Percentiles rank a stretch among this genome's conserved stretches.
These are phyloP conservation scores for Heloderma charlesbogerti DNA, from an alignment of 2,113 vertebrate genomes.

Conservation along the genomic window DNA sequence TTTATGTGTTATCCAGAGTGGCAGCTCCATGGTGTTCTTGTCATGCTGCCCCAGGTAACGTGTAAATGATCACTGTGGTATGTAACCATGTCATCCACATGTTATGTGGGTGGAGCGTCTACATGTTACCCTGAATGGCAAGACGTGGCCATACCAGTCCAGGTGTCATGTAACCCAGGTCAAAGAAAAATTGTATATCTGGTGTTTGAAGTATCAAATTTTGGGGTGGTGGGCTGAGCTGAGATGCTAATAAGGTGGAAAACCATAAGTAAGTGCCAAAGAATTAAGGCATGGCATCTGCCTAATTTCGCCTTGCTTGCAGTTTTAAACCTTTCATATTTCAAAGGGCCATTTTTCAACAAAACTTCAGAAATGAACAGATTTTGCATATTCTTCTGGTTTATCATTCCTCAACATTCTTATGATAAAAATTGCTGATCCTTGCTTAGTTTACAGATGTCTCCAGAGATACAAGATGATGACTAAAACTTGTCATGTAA, in stretches of 20 bases:
- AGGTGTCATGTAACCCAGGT: not conserved
- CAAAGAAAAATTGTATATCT: not conserved
- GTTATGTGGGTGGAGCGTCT: not conserved
- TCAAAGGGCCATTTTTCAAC: not conserved
- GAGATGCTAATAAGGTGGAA: not conserved
- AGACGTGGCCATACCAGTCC: not conserved
- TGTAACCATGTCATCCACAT: not conserved
- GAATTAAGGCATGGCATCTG: not conserved
- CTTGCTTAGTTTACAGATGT: slow-evolving; percentile 55
- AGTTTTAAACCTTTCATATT: slow-evolving; percentile 17
- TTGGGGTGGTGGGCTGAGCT: not conserved
- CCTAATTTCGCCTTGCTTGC: not conserved
- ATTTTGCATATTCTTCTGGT: slow-evolving; percentile 39
- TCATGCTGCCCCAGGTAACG: not conserved
- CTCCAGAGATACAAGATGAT: slow-evolving; percentile 56
- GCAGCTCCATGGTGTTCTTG: too few relatives aligned
- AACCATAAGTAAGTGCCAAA: too few relatives aligned
- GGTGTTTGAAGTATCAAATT: not conserved
- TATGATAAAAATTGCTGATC: slow-evolving; percentile 51
- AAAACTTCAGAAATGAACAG: slow-evolving; percentile 42
- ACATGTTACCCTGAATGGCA: not conserved
- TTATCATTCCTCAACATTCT: slow-evolving; percentile 33
- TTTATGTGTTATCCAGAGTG: not conserved
- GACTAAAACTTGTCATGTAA: slow-evolving; percentile 56
- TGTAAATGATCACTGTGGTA: not conserved